Percentiles rank a stretch among this genome's conserved stretches.
Evolutionary conservation across 1,140 invertebrate species (phyloP).

Genomic region (Pseudomyrmex dendroicus): DNA sequence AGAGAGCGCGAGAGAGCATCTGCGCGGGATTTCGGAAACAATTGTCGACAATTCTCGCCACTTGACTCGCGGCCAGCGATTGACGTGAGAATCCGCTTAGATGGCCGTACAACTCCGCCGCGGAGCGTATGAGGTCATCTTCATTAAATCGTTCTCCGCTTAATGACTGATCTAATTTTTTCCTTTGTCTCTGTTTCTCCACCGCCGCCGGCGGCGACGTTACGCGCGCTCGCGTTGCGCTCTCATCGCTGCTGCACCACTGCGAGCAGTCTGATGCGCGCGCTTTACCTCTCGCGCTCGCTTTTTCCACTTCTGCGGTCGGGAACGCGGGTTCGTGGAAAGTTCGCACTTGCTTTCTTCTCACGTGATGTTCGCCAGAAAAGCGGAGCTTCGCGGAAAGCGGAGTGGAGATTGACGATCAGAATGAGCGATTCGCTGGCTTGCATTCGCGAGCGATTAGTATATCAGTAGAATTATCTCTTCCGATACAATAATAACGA

Average conservation of each 20-base stretch:
- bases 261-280: constrained; percentile 2
- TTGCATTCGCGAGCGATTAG: constrained; percentile 27
- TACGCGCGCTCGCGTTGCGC: constrained; percentile 49
- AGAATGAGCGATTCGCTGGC: constrained; percentile 1
- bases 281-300: background rate
- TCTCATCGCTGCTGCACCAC: constrained; percentile 4
- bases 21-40: constrained; percentile 86
- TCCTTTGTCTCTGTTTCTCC: constrained; percentile 64
- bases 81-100: constrained; percentile 85
- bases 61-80: constrained; percentile 84
- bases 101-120: constrained; percentile 76
- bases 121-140: constrained; percentile 85
- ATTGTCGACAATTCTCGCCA: constrained; percentile 86
- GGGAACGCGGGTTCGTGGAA: constrained; percentile 33
- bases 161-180: constrained; percentile 85
- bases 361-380: constrained; percentile 19
- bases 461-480: constrained; percentile 44
- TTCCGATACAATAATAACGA: constrained; percentile 13
- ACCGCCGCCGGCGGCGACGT: constrained; percentile 53
- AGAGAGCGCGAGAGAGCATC: constrained; percentile 75
- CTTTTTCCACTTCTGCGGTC: constrained; percentile 20
- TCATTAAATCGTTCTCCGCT: constrained; percentile 85
- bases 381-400: constrained; percentile 14
- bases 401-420: constrained; percentile 2
- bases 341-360: constrained; percentile 37